Conservation (phyloP, 2,888 invertebrate genomes). For the Rhorus exstirpatorius region DNA sequence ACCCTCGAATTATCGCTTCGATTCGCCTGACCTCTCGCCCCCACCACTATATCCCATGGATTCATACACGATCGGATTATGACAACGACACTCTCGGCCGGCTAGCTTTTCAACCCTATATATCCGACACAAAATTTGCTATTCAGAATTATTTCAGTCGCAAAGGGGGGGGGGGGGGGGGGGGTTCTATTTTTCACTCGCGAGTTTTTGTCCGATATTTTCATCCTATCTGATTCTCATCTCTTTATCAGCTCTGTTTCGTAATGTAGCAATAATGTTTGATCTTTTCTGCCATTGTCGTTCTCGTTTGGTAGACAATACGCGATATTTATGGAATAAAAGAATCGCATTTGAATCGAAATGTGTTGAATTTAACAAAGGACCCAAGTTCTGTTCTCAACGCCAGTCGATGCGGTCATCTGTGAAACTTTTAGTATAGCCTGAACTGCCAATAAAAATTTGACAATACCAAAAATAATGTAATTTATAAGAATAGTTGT, state of each 20-base stretch:
- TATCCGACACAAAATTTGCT: slow-evolving; percentile 31
- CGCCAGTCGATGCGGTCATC: too few relatives aligned
- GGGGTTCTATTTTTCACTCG: neutral
- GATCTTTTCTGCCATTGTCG: slow-evolving; percentile 5
- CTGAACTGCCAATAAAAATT: too few relatives aligned
- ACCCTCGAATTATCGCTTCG: slow-evolving; percentile 65
- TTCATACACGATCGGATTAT: slow-evolving; percentile 62
- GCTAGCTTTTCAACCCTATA: slow-evolving; percentile 39
- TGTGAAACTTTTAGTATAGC: too few relatives aligned
- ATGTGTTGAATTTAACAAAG: too few relatives aligned
- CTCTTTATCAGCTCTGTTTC: slow-evolving; percentile 27
- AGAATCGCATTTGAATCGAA: neutral
- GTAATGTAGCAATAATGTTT: too few relatives aligned
- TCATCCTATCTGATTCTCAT: neutral
- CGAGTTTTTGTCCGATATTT: slow-evolving; percentile 17
- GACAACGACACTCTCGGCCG: slow-evolving; percentile 37
- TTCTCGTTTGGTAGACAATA: neutral
- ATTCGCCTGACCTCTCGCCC: slow-evolving; percentile 56
- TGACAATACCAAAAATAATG: too few relatives aligned
- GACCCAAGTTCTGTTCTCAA: too few relatives aligned
- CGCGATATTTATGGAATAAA: neutral
- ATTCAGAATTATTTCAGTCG: slow-evolving; percentile 45
- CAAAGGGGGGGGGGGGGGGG: neutral
- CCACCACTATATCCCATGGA: slow-evolving; percentile 25
- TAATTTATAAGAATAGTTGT: too few relatives aligned